Conservation (phyloP, 2,797 vertebrate genomes). For the Craterocephalus amniculus region DNA sequence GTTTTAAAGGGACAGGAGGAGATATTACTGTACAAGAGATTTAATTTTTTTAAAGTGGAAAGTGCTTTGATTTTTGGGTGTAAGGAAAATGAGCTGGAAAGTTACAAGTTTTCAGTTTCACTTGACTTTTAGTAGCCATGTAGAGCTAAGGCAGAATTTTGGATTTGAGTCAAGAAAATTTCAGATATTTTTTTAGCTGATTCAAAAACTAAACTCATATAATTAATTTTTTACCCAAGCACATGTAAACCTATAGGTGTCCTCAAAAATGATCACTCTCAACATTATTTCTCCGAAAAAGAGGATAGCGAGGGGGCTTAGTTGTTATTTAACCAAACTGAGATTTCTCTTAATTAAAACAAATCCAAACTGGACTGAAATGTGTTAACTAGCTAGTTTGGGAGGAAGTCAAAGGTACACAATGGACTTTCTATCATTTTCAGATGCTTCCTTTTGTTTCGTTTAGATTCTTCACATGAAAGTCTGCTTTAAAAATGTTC, state of each 20-base stretch:
- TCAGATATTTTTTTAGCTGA: not conserved
- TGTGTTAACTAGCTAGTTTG: no score
- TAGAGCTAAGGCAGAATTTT: not conserved
- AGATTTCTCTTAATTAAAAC: no score
- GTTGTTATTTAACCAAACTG: no score
- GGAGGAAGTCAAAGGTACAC: no score
- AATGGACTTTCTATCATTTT: constrained; percentile 24
- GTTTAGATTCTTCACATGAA: constrained; percentile 46
- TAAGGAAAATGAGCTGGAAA: constrained; percentile 1
- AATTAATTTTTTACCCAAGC: not conserved
- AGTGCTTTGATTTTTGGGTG: not conserved
- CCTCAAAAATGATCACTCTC: no score
- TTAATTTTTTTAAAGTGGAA: no score
- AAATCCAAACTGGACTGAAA: no score
- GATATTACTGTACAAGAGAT: no score
- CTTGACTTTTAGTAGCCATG: not conserved
- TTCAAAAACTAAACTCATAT: not conserved
- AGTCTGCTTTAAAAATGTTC: constrained; percentile 21
- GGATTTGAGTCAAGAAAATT: not conserved
- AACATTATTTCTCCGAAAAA: not conserved
- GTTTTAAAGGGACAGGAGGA: constrained; percentile 4
- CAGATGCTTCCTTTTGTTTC: constrained; percentile 35
- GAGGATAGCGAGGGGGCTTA: no score
- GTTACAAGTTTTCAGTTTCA: constrained; percentile 15
- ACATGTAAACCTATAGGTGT: not conserved